Evolutionary conservation across 23 tunicate genomes (phyloP).

Genomic region (Clavelina lepadiformis): DNA sequence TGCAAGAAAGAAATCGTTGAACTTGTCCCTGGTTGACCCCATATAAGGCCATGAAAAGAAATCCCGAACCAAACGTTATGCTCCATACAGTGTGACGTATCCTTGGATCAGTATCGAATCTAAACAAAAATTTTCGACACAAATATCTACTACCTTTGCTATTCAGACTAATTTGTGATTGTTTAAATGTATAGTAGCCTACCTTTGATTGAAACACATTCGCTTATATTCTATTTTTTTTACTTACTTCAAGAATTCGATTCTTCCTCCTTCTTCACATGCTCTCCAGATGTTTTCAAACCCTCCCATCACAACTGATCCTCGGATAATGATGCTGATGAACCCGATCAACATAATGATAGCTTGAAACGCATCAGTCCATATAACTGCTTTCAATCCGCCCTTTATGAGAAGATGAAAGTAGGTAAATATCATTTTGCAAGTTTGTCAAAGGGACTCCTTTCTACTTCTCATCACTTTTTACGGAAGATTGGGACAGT

Average conservation of each 20-base stretch:
- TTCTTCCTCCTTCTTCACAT: conserved; percentile 35
- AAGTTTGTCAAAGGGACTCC: too few relatives aligned
- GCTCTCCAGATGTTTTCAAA: conserved; percentile 42
- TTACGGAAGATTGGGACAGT: too few relatives aligned
- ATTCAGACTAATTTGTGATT: too few relatives aligned
- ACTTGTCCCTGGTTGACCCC: conserved; percentile 77
- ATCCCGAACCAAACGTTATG: conserved; percentile 31
- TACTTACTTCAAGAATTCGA: conserved; percentile 47
- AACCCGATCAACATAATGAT: conserved; percentile 35
- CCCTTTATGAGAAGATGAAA: conserved; percentile 31
- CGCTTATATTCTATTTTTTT: not conserved
- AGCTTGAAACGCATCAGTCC: conserved; percentile 68
- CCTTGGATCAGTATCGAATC: conserved; percentile 59
- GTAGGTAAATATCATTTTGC: too few relatives aligned
- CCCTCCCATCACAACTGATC: conserved; percentile 27
- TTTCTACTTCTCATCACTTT: too few relatives aligned
- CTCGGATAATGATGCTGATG: conserved; percentile 21
- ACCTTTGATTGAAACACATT: too few relatives aligned
- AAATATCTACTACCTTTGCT: not conserved
- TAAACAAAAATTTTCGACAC: not conserved
- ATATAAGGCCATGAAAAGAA: conserved; percentile 53
- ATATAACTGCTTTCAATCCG: conserved; percentile 61
- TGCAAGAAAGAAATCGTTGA: conserved; percentile 71
- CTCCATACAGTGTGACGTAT: conserved; percentile 59
- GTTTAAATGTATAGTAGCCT: too few relatives aligned